phyloP scores from a whole-genome alignment of 1,140 invertebrate genomes.

The Solenopsis fugax region DNA sequence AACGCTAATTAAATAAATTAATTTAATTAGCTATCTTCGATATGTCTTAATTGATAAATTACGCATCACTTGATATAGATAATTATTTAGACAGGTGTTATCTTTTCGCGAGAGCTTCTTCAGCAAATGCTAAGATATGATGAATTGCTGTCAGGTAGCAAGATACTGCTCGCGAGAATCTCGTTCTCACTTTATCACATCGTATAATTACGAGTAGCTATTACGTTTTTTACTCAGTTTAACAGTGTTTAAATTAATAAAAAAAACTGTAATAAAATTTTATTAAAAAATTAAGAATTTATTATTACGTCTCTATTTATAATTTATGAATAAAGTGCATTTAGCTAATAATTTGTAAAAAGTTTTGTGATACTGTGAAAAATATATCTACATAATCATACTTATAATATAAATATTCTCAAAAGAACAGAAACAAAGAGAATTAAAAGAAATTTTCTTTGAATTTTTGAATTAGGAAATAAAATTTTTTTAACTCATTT shows the following conservation, averaged over 20 bases:
- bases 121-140: not conserved
- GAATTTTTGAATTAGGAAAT: too few relatives aligned
- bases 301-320: not conserved
- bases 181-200: not conserved
- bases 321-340: constrained; percentile 14
- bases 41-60: constrained; percentile 1
- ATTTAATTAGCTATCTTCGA: not conserved
- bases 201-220: not conserved
- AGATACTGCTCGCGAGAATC: not conserved
- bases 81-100: not conserved
- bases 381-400: not conserved
- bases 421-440: too few relatives aligned
- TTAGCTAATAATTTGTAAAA: not conserved
- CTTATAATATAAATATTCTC: not conserved
- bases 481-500: too few relatives aligned
- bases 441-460: too few relatives aligned
- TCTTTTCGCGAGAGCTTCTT: not conserved
- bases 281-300: constrained; percentile 1
- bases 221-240: not conserved
- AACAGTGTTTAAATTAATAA: not conserved
- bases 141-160: not conserved
- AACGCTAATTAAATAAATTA: constrained; percentile 25
- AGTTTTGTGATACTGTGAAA: not conserved
- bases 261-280: not conserved
- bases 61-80: not conserved